phyloP scores from a whole-genome alignment of 2,113 vertebrate genomes.

The Pimephales promelas region DNA sequence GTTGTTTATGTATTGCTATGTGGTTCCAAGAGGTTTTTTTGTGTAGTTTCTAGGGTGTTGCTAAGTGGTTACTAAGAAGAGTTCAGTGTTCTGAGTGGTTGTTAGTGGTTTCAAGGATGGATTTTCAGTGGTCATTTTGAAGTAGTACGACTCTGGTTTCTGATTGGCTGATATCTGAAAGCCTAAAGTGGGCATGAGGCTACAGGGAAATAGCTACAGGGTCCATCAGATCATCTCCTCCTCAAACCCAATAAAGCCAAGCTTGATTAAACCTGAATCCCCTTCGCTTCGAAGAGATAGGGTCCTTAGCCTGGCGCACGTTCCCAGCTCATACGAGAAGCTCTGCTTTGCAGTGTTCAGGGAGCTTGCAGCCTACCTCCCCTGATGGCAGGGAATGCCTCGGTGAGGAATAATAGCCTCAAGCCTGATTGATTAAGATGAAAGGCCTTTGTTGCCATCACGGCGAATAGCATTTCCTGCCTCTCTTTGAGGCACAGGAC shows the following conservation, averaged over 20 bases:
- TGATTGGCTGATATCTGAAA: background rate
- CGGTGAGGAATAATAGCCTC: slow-evolving; percentile 46
- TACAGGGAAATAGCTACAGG: background rate
- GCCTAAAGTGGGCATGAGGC: background rate
- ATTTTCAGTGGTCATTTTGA: background rate
- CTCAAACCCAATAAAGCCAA: background rate
- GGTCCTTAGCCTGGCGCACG: background rate
- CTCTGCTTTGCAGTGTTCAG: background rate
- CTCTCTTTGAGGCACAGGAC: slow-evolving; percentile 22
- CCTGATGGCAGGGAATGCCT: slow-evolving; percentile 46
- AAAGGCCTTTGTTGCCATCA: slow-evolving; percentile 31
- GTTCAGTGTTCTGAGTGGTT: no score
- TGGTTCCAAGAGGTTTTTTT: background rate
- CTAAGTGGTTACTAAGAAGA: background rate
- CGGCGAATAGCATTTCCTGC: slow-evolving; percentile 7
- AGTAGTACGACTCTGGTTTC: background rate
- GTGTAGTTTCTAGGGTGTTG: background rate
- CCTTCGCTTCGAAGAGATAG: background rate
- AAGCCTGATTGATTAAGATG: slow-evolving; percentile 34
- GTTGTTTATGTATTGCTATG: background rate
- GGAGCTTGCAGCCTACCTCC: slow-evolving; percentile 27
- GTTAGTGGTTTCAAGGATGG: background rate
- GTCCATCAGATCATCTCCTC: background rate
- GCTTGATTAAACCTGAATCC: slow-evolving; percentile 19
- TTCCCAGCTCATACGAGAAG: background rate